Base-by-base conservation (phyloP, 92 coral and sea anemone species). In the Epizoanthus stellaris region DNA sequence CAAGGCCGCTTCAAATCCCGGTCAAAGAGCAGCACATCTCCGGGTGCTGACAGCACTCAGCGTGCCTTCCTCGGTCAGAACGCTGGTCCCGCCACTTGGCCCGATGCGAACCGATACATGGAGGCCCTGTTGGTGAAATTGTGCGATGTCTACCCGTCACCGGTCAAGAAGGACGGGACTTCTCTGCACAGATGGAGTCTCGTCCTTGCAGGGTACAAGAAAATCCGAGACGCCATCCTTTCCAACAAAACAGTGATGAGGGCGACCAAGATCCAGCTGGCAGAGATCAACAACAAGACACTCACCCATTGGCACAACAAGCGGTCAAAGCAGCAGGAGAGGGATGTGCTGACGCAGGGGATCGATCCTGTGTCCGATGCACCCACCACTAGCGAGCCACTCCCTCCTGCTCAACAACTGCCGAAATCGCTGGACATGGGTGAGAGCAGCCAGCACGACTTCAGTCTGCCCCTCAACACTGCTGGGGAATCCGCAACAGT, bases 1-100 rank as follows among this genome's bases (percentile, higher is more conserved):
- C 59, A 77, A 66, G 94, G 94, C 17, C 73, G 43, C 42, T 88
- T 85, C 80, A 88, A 91, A 76, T 62, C 88, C 34, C 80, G 90
- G 15, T 79, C 73, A 34, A 81, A 42, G 45, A 42, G 45, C 45
- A 42, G 67, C 6, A 81, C n/a, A 11, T 9, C 17, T 70, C 90
- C 90, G 20, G 88, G 92, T 14, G 21, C 82, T 15, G 90, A 91
- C 10, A 88, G 86, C 63, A 88, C 90, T 4, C 85, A 81, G 73
- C 80, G 87, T 79, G 69, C 90, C 65, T 94, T 94, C 80, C 77
- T 93, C 3, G 91, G 87, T 54, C 76, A 89, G 39, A 65, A 59
- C 67, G 43, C 84, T 61, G 96, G 93, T 21, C 92, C 90, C 60
- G 95, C 95, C 19, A 84, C 84, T 30, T 88, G 93, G 89, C 95